Evolutionary conservation across 2,797 vertebrate genomes (phyloP).

Genomic region (Poecilia picta): DNA sequence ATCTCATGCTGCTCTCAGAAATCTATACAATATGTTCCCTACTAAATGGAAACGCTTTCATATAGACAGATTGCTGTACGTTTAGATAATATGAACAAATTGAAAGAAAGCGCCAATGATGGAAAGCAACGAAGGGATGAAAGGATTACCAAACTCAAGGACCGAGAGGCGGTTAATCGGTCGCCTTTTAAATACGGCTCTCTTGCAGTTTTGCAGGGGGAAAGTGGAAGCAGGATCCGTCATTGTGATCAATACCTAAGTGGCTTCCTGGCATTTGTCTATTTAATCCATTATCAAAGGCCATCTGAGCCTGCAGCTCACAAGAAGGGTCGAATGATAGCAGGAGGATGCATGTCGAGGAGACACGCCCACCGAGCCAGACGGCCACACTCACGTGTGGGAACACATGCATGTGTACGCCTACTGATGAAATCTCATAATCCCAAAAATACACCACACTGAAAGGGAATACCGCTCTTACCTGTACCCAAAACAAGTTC

Average conservation of each 20-base stretch:
- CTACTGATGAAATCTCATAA: slow-evolving; percentile 21
- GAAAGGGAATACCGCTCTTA: not conserved
- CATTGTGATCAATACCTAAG: slow-evolving; percentile 81
- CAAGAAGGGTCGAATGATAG: slow-evolving; percentile 42
- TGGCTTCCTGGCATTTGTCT: slow-evolving; percentile 82
- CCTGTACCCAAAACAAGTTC: not conserved
- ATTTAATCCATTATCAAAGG: slow-evolving; percentile 82
- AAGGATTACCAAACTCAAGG: slow-evolving; percentile 40
- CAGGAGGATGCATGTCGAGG: slow-evolving; percentile 37
- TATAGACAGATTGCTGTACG: slow-evolving; percentile 11
- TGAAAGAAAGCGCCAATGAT: slow-evolving; percentile 35
- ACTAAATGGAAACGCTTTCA: slow-evolving; percentile 48
- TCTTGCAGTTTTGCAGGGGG: slow-evolving; percentile 50
- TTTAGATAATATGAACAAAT: slow-evolving; percentile 51
- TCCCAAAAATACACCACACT: not conserved
- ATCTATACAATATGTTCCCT: slow-evolving; percentile 42
- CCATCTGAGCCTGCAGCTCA: slow-evolving; percentile 53
- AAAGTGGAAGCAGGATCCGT: slow-evolving; percentile 62
- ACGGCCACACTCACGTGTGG: slow-evolving; percentile 22
- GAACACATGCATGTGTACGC: slow-evolving; percentile 26
- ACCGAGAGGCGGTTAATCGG: slow-evolving; percentile 61
- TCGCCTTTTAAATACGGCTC: slow-evolving; percentile 73
- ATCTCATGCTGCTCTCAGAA: slow-evolving; percentile 41
- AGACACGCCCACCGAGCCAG: slow-evolving; percentile 42
- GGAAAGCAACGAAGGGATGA: slow-evolving; percentile 48